Evolutionary conservation across 2,888 invertebrate genomes (phyloP), one percentile per base, ranked within the genome.

Genomic region (Pycnomerus fuliginosus): DNA sequence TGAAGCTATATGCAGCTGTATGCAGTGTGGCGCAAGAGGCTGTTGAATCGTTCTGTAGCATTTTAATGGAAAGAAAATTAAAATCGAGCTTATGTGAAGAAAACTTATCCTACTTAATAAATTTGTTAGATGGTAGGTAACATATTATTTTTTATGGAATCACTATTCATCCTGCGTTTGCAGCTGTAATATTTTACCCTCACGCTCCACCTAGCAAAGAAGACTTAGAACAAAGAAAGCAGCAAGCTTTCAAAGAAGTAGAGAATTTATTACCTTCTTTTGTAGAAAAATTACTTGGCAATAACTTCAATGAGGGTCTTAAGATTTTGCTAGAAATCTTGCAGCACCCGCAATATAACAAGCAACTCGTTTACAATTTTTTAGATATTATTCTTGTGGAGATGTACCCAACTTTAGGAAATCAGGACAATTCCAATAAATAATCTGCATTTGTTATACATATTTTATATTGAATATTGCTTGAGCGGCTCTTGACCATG

Each of bases 321-420:
- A 72, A 73, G 14, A 53, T 73, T n/a, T 50, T 80, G 39, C 76
- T 74, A 35, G 68, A 72, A 40, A 68, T 74, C 30, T 58, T 76
- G 27, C 77, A 83, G 68, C 70, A 75, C 47, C 81, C 82, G 8
- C 72, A 77, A 3, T 71, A 79, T 2, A 84, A 84, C 54, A 84
- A 84, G 68, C 80, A 71, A 82, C 72, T 92, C 54, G 82, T 83
- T 48, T 91, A 92, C 71, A 82, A 84, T 56, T 73, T 92, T 36
- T 69, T 93, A 55, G 94, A 94, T 68, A 76, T 85, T 37, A 75
- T 90, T 38, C 62, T 90, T 16, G 71, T 79, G 33, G 88, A 90
- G 71, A 71, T 90, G 47, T 91, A 88, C 72, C 90, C 90, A 1
- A 40, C 5, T 45, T 24, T 45, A n/a, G n/a, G n/a, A n/a, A n/a